Evolutionary conservation across 2,797 vertebrate genomes (phyloP).

Genomic region (Balearica regulorum): DNA sequence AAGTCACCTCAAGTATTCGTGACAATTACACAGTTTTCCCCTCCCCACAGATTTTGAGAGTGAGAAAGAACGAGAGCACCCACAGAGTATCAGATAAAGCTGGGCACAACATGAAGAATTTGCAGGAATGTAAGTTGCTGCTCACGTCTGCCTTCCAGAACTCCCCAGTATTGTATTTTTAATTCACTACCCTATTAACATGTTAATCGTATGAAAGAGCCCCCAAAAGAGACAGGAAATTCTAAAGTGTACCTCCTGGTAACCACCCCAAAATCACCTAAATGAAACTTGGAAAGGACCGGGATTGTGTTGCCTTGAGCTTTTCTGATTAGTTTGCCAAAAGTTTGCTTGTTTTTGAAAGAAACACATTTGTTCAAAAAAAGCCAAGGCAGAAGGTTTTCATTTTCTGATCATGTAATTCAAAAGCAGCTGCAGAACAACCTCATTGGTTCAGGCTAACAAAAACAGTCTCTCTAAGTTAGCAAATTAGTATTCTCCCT

Average conservation of each 20-base stretch:
- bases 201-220: neutral
- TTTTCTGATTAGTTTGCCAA: neutral
- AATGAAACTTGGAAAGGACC: neutral
- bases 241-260: neutral
- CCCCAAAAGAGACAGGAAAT: neutral
- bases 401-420: slow-evolving; percentile 45
- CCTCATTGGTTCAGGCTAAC: slow-evolving; percentile 17
- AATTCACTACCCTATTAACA: slow-evolving; percentile 12
- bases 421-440: slow-evolving; percentile 14
- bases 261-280: neutral
- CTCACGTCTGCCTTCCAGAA: neutral
- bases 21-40: neutral
- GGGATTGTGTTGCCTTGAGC: neutral
- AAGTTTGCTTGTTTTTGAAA: slow-evolving; percentile 22
- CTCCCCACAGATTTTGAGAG: neutral
- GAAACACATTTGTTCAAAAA: neutral
- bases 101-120: slow-evolving; percentile 22
- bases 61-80: neutral
- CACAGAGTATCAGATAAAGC: slow-evolving; percentile 15
- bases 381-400: slow-evolving; percentile 19
- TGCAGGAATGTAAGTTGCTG: slow-evolving; percentile 44
- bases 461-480: slow-evolving; percentile 3
- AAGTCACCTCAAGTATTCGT: slow-evolving; percentile 31
- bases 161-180: neutral
- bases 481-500: slow-evolving; percentile 34